Conservation (phyloP, 1,140 invertebrate species). For the Lepidurus packardi region DNA sequence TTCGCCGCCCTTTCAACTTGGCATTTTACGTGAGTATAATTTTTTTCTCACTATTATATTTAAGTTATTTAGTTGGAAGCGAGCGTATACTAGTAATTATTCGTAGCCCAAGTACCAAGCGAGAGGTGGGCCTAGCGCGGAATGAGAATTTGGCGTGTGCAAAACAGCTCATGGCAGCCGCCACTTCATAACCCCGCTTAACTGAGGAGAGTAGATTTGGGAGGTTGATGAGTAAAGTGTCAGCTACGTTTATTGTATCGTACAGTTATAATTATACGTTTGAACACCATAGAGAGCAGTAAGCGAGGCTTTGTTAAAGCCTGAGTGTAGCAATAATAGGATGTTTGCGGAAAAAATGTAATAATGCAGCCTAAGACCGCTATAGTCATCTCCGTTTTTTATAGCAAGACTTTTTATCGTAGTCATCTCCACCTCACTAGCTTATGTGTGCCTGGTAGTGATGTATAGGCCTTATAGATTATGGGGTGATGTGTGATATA, state of each 20-base stretch:
- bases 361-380: neutral
- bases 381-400: neutral
- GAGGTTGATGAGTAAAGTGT: neutral
- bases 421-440: neutral
- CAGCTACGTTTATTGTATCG: neutral
- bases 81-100: too few relatives aligned
- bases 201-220: neutral
- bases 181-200: neutral
- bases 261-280: neutral
- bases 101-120: too few relatives aligned
- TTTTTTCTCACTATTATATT: conserved; percentile 28
- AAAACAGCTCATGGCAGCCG: neutral
- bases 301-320: too few relatives aligned
- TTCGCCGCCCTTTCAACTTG: conserved; percentile 43
- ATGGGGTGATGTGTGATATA: neutral
- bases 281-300: too few relatives aligned
- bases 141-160: too few relatives aligned
- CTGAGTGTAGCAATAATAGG: neutral
- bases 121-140: too few relatives aligned
- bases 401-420: neutral
- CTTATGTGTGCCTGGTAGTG: conserved; percentile 2
- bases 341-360: neutral
- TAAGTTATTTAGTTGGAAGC: too few relatives aligned
- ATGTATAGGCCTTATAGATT: neutral
- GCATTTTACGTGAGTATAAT: conserved; percentile 56